Evolutionary conservation across 1,140 invertebrate species (phyloP).

Genomic region (Diorhabda sublineata): DNA sequence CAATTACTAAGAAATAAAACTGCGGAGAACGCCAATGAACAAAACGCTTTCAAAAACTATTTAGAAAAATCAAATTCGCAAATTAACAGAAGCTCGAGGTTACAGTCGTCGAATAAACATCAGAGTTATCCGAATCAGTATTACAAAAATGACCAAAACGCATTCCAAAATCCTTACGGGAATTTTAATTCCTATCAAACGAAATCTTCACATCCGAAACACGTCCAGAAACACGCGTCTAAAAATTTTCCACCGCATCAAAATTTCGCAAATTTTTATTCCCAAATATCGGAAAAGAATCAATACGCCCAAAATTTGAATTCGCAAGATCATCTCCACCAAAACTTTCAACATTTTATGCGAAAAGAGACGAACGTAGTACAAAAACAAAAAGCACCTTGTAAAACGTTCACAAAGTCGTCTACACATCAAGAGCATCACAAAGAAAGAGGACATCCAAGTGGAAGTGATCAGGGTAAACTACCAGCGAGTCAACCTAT

Average conservation of each 20-base stretch:
- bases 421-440: constrained; percentile 3
- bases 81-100: constrained; percentile 18
- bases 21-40: constrained; percentile 35
- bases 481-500: constrained; percentile 31
- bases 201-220: background rate
- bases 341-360: constrained; percentile 17
- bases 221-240: background rate
- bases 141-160: constrained; percentile 10
- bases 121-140: constrained; percentile 20
- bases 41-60: constrained; percentile 27
- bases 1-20: constrained; percentile 46
- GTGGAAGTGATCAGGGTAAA: constrained; percentile 15
- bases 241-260: background rate
- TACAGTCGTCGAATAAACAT: constrained; percentile 19
- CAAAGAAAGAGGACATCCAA: constrained; percentile 16
- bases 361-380: constrained; percentile 18
- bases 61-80: constrained; percentile 27
- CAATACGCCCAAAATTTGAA: constrained; percentile 3
- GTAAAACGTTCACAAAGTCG: constrained; percentile 24
- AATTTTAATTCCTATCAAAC: constrained; percentile 19
- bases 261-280: constrained; percentile 23
- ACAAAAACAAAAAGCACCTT: constrained; percentile 22
- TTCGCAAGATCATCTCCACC: constrained; percentile 22
- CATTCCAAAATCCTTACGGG: constrained; percentile 36
- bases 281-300: constrained; percentile 16